These are phyloP conservation scores for Centropristis striata DNA, from an alignment of 2,113 vertebrate species.

Conservation along the genomic window DNA sequence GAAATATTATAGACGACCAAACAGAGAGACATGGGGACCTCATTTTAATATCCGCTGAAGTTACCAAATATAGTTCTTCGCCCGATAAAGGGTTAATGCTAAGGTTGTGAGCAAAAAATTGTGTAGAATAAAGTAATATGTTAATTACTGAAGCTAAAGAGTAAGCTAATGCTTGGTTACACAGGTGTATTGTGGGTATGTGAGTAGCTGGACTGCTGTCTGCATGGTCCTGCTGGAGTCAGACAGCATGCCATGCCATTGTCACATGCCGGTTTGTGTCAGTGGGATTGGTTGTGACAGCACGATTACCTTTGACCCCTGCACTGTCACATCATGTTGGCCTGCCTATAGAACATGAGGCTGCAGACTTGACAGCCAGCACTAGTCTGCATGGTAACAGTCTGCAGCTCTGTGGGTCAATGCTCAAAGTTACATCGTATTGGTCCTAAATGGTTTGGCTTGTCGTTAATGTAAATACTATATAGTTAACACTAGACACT, in stretches of 20 bases:
- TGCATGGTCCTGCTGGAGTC: constrained; percentile 20
- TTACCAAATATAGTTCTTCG: no score
- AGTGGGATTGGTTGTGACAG: constrained; percentile 78
- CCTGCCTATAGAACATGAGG: constrained; percentile 32
- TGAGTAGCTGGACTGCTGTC: no score
- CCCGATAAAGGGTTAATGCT: no score
- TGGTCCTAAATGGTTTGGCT: neutral
- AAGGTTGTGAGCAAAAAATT: neutral
- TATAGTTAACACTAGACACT: neutral
- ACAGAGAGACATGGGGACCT: no score
- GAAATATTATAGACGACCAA: no score
- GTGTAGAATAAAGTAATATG: neutral
- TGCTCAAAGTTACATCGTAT: neutral
- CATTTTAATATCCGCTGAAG: no score
- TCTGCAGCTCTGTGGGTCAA: neutral
- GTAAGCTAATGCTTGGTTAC: neutral
- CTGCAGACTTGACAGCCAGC: constrained; percentile 68
- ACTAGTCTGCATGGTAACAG: constrained; percentile 75
- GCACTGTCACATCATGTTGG: constrained; percentile 78
- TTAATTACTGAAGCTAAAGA: neutral
- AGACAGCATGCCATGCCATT: constrained; percentile 30
- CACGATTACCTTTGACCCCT: constrained; percentile 79
- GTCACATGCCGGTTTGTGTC: constrained; percentile 60
- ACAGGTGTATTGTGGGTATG: neutral
- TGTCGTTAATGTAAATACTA: neutral